Evolutionary conservation across 2,113 vertebrate species (phyloP), one percentile per base, ranked within the genome.

Genomic region (Hippocampus comes): DNA sequence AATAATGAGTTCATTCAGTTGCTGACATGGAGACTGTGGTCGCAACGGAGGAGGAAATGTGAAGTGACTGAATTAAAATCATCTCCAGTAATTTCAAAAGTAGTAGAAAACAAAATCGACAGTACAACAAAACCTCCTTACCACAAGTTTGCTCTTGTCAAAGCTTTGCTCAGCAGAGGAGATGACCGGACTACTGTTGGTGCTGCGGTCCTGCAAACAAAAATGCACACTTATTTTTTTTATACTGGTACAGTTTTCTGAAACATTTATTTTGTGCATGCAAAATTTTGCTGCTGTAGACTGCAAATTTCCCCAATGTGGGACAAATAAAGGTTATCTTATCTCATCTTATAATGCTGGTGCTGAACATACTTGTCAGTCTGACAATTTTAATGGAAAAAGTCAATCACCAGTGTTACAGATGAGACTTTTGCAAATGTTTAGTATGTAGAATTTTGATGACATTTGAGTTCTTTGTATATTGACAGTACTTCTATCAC

Each of bases 61-160:
- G 25, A 34, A 18, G 30, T 18, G 59, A 61, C 4, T 15, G 21
- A 59, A 57, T 27, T 10, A 57, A 25, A 59, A 25, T 17, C 2
- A n/a, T 53, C 51, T n/a, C 18, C 3, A 5, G 14, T n/a, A 3
- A n/a, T n/a, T 56, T 56, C 21, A 56, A 23, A 30, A 38, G 59
- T 7, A 30, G 63, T 6, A 66, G 14, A 9, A 43, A 42, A 11
- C 34, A 64, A 64, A 43, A 64, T 12, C 9, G 15, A 66, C 21
- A 15, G 41, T n/a, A 15, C 7, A 17, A 12, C 18, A 34, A 34
- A 11, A 46, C 43, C 30, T 49, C 38, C 88, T 91, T 80, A 95
- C 95, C 92, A 71, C 82, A 10, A 87, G 74, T 74, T 91, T 94
- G 78, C 65, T 71, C 68, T 72, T 87, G 23, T 93, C 83, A 0